Evolutionary conservation across 2,888 invertebrate species (phyloP).

Genomic region (Drosophila incognita): DNA sequence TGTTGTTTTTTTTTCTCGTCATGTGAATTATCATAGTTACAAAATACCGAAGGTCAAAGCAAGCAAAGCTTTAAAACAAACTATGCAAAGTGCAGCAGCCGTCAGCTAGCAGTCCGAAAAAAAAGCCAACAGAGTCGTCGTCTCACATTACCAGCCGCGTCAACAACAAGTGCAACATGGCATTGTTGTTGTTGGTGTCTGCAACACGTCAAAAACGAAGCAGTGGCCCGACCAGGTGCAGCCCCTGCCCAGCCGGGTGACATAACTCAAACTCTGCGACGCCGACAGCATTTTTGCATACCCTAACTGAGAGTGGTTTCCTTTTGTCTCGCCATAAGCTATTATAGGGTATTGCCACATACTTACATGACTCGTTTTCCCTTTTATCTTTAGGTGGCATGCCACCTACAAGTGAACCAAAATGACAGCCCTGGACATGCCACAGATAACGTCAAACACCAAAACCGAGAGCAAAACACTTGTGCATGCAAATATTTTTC

Average conservation of each 20-base stretch:
- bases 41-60: slow-evolving; percentile 67
- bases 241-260: slow-evolving; percentile 54
- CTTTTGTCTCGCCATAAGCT: neutral
- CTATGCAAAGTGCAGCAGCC: slow-evolving; percentile 51
- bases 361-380: neutral
- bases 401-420: slow-evolving; percentile 50
- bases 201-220: slow-evolving; percentile 54
- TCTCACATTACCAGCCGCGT: slow-evolving; percentile 53
- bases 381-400: slow-evolving; percentile 30
- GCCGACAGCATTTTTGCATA: slow-evolving; percentile 36
- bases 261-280: slow-evolving; percentile 58
- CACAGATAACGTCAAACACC: slow-evolving; percentile 30
- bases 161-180: slow-evolving; percentile 61
- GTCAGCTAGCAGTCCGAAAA: slow-evolving; percentile 12
- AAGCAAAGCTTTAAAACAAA: slow-evolving; percentile 35
- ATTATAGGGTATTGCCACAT: slow-evolving; percentile 21
- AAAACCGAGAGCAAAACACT: slow-evolving; percentile 55
- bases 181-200: slow-evolving; percentile 55
- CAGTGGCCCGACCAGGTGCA: slow-evolving; percentile 49
- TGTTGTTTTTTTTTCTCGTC: slow-evolving; percentile 15
- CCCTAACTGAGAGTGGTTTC: slow-evolving; percentile 20
- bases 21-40: slow-evolving; percentile 66
- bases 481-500: slow-evolving; percentile 76
- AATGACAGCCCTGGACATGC: slow-evolving; percentile 42
- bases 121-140: slow-evolving; percentile 19